Base-by-base conservation (phyloP, 2,113 vertebrate genomes). In the Ariopsis seemanni region DNA sequence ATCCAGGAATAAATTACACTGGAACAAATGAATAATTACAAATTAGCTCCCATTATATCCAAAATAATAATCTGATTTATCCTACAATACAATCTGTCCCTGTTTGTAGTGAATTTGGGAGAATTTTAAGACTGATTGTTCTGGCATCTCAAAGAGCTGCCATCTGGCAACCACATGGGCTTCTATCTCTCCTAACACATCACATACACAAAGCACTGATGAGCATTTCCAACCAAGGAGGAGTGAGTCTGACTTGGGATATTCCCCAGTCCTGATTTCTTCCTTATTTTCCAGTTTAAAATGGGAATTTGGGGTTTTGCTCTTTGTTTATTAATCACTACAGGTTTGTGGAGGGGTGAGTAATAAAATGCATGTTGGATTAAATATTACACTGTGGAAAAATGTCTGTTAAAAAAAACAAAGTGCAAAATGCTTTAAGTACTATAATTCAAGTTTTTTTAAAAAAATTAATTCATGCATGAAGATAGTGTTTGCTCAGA, bases 281-380 rank as follows among this genome's bases (percentile, higher is more conserved):
- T 42, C 55, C 55, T n/a, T 82, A n/a, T 85, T 84, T 60, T 50
- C 5, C n/a, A 74, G 48, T 57, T 11, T 25, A 87, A 48, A 83
- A 91, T 92, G 90, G 89, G 84, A 69, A 65, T 82, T 86, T 89
- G 77, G 30, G 87, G 74, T 82, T 78, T 91, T 85, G 52, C 82
- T 71, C 86, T 92, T 86, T 88, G 72, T 79, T 57, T 92, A 4
- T 30, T 79, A 14, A 86, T 85, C 84, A 89, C 84, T 62, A n/a
- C 79, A 22, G 89, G 89, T 80, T 82, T 92, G 69, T 90, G 90
- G 87, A 88, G 86, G 30, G 91, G 91, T 92, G 86, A 91, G 91
- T 84, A 85, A 48, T 9, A 18, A 48, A 53, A 81, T 65, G 22
- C 27, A 86, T 34, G 34, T 48, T 89, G 11, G 52, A 30, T 58